A percentile compares a stretch with the other conserved stretches of the same genome.
Evolutionary conservation across 2,888 invertebrate genomes (phyloP).

Genomic region (Helicoverpa assulta): DNA sequence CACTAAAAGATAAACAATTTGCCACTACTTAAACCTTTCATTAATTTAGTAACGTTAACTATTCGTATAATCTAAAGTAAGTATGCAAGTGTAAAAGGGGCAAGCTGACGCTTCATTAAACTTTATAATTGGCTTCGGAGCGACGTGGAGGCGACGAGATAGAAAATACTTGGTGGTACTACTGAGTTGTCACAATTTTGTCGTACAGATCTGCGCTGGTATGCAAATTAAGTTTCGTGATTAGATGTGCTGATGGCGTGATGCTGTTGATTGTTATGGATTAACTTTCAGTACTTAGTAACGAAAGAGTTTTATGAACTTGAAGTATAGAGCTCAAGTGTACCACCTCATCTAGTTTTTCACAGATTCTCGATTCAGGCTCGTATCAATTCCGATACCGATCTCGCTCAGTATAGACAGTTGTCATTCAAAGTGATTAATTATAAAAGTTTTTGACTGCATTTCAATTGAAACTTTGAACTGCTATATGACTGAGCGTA

Average conservation of each 20-base stretch:
- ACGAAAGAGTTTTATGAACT: too few species aligned
- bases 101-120: constrained; percentile 71
- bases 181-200: constrained; percentile 58
- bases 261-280: neutral
- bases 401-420: too few species aligned
- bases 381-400: too few species aligned
- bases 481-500: too few species aligned
- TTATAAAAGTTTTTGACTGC: too few species aligned
- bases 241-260: constrained; percentile 15
- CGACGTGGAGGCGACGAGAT: constrained; percentile 59
- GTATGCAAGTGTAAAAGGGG: constrained; percentile 59
- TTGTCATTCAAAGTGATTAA: too few species aligned
- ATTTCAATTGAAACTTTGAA: too few species aligned
- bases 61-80: constrained; percentile 60
- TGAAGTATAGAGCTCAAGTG: too few species aligned
- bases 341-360: too few species aligned
- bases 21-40: constrained; percentile 53
- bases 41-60: constrained; percentile 62
- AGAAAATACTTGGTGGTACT: constrained; percentile 67
- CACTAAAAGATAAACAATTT: constrained; percentile 34
- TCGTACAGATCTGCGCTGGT: constrained; percentile 39
- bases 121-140: constrained; percentile 75
- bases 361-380: too few species aligned
- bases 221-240: constrained; percentile 55
- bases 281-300: too few species aligned